These are phyloP conservation scores for Gallinago media DNA, from an alignment of 2,113 vertebrate genomes.

Conservation along the genomic window DNA sequence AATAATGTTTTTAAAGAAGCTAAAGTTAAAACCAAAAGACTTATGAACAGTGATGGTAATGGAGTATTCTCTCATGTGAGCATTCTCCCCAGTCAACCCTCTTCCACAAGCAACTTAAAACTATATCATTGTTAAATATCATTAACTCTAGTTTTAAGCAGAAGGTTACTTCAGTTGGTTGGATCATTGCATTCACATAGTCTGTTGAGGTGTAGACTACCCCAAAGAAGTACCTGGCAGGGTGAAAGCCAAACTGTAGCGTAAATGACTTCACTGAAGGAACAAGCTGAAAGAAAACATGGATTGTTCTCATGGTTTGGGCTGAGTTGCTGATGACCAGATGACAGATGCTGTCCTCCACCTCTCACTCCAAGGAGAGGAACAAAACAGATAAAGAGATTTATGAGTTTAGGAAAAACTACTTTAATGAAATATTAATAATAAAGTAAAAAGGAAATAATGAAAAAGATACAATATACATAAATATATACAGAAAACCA, in stretches of 20 bases:
- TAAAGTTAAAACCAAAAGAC: neutral
- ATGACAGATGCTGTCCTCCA: no score
- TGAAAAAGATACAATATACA: no score
- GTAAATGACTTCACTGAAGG: neutral
- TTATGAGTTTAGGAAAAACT: no score
- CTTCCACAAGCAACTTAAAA: neutral
- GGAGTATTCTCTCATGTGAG: neutral
- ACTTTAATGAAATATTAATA: no score
- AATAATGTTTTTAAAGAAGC: neutral
- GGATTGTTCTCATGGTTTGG: neutral
- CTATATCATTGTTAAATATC: neutral
- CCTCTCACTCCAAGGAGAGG: no score
- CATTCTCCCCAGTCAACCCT: neutral
- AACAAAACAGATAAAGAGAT: no score
- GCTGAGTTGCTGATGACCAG: no score
- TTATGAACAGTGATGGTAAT: neutral
- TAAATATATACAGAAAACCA: no score
- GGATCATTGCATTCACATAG: neutral
- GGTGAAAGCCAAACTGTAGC: neutral
- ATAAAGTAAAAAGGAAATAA: no score
- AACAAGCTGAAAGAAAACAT: neutral
- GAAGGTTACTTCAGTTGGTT: neutral
- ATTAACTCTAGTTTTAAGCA: neutral
- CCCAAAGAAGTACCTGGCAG: conserved; percentile 18
- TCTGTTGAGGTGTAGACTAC: neutral